Percentiles rank a stretch among this genome's conserved stretches.
Conservation (phyloP, 2,888 invertebrate genomes). For the Drosophila phalerata region DNA sequence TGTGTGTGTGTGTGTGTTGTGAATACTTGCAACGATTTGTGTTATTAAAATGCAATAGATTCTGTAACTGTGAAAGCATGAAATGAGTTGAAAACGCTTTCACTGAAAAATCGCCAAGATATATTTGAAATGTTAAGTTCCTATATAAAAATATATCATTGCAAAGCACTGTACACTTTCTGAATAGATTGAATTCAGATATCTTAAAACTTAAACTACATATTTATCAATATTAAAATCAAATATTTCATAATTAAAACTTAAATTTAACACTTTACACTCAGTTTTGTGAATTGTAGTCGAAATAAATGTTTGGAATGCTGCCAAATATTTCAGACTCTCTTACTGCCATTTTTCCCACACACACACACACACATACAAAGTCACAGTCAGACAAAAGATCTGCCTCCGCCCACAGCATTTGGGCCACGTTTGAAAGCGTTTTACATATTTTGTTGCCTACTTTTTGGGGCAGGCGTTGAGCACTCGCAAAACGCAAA, state of each 20-base stretch:
- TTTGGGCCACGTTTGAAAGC: conserved; percentile 11
- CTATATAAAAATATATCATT: too few species aligned
- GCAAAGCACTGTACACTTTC: too few species aligned
- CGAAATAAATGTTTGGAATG: conserved; percentile 20
- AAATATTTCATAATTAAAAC: not conserved
- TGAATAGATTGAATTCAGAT: too few species aligned
- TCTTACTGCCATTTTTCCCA: not conserved
- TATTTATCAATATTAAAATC: too few species aligned
- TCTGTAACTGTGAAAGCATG: conserved; percentile 35
- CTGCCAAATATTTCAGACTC: not conserved
- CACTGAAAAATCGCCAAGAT: conserved; percentile 8
- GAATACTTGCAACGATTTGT: conserved; percentile 37
- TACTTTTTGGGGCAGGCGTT: conserved; percentile 62
- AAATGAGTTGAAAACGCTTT: conserved; percentile 11
- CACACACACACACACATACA: too few species aligned
- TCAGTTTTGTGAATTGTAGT: not conserved
- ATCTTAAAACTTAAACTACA: too few species aligned
- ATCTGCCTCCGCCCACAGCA: conserved; percentile 19
- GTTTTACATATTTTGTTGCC: conserved; percentile 62
- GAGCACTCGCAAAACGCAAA: conserved; percentile 49
- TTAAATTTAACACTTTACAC: not conserved
- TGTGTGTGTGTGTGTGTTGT: conserved; percentile 22
- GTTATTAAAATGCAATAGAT: conserved; percentile 80
- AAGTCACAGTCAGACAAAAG: conserved; percentile 37
- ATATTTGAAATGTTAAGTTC: too few species aligned